Evolutionary conservation across 2,888 invertebrate genomes (phyloP).

Genomic region (Drosophila sordidula): DNA sequence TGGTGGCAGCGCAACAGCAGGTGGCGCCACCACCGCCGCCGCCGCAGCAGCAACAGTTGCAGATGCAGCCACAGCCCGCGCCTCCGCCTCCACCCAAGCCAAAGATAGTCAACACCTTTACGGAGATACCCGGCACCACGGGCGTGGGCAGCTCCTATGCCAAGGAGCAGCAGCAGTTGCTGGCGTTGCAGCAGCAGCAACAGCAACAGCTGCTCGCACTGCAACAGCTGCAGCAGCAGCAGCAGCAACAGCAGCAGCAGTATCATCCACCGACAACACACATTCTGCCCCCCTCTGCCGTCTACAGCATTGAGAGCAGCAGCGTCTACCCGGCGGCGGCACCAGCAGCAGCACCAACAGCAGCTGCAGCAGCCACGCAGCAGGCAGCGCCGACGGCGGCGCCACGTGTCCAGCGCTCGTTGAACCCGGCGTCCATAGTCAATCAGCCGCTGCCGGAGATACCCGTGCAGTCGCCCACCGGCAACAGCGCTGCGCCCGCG

Average conservation of each 20-base stretch:
- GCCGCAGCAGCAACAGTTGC: conserved; percentile 55
- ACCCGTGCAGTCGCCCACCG: conserved; percentile 74
- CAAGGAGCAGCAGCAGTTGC: conserved; percentile 77
- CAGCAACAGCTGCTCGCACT: conserved; percentile 63
- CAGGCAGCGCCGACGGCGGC: conserved; percentile 61
- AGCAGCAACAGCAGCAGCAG: conserved; percentile 71
- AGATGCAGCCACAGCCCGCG: conserved; percentile 70
- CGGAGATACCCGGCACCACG: conserved; percentile 84
- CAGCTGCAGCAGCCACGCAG: conserved; percentile 36
- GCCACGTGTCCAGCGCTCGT: conserved; percentile 69
- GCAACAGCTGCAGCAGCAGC: conserved; percentile 68
- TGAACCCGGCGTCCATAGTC: conserved; percentile 84
- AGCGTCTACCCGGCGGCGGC: conserved; percentile 55
- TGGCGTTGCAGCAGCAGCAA: conserved; percentile 60
- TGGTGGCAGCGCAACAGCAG: conserved; percentile 53
- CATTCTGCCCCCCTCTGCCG: conserved; percentile 83
- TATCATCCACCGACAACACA: conserved; percentile 82
- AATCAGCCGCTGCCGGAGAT: conserved; percentile 85
- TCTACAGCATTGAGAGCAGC: conserved; percentile 84
- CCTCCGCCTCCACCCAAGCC: conserved; percentile 81
- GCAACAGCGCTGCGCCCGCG: conserved; percentile 53
- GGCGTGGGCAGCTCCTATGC: conserved; percentile 84
- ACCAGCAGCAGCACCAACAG: conserved; percentile 38
- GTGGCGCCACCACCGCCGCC: conserved; percentile 53
- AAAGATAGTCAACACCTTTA: conserved; percentile 84